Evolutionary conservation across 2,113 vertebrate species (phyloP), one percentile per base, ranked within the genome.

Genomic region (Malurus cyaneus): DNA sequence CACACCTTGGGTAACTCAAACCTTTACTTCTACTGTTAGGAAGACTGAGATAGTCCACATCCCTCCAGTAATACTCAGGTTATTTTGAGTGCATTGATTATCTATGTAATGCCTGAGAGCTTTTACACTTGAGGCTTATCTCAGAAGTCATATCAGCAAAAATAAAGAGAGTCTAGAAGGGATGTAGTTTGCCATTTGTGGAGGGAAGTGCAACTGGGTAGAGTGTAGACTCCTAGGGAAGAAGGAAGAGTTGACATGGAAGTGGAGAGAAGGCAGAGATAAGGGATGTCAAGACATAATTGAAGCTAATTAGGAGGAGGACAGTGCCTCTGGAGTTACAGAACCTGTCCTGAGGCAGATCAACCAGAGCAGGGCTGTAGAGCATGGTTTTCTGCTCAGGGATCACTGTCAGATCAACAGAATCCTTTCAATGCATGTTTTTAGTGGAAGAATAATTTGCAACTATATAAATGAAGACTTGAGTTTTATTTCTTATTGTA

Each of bases 331-430:
- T 72, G 53, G 28, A 39, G 77, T 42, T 74, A 7, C 50, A 80
- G 28, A 65, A 14, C 47, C 34, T 60, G 66, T 57, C 42, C 41
- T n/a, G 53, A 50, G 66, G 23, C 34, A 52, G 18, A 2, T 12
- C 52, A 61, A 1, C 9, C 23, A 15, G 32, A 52, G 41, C 59
- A 80, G 36, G 44, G 67, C 23, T 4, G 1, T 31, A 26, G 59
- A 34, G 36, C 17, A 77, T 0, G 0, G 8, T n/a, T 59, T 29
- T 59, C 29, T 44, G 28, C 32, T 65, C 15, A 41, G 60, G 26
- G 29, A 32, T 88, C 23, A 39, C 24, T 72, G 34, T 69, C 34
- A 80, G 36, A 53, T 78, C 19, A 69, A 12, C 49, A 31, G 8
- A 19, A n/a, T 70, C 46, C 36, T 80, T 80, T 56, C 73, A 77